phyloP scores from a whole-genome alignment of 2,113 vertebrate species.

The Brienomyrus longianalis region DNA sequence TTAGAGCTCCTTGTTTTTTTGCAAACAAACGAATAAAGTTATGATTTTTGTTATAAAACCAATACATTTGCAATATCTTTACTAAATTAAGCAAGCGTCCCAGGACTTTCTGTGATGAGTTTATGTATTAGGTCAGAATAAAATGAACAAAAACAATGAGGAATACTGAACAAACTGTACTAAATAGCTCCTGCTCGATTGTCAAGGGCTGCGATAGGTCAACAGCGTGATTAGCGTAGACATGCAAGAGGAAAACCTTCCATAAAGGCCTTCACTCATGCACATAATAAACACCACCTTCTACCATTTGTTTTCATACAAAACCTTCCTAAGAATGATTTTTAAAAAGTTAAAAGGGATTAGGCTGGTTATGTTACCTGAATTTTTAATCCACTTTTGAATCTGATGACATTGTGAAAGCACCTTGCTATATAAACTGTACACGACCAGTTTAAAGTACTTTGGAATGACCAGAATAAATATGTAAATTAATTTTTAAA shows the following conservation, averaged over 20 bases:
- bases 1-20: too few species aligned
- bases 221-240: not conserved
- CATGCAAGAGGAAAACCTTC: not conserved
- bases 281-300: not conserved
- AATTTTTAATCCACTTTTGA: not conserved
- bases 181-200: not conserved
- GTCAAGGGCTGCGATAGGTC: not conserved
- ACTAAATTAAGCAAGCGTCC: too few species aligned
- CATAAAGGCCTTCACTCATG: not conserved
- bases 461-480: conserved; percentile 1
- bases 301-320: not conserved
- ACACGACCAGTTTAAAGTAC: not conserved
- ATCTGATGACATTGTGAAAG: not conserved
- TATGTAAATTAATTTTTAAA: not conserved
- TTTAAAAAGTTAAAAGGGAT: not conserved
- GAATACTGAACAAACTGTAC: not conserved
- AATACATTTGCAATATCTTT: too few species aligned
- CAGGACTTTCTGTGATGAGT: not conserved
- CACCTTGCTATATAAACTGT: not conserved
- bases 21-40: too few species aligned
- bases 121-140: not conserved
- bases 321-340: not conserved
- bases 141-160: not conserved
- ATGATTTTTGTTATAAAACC: too few species aligned
- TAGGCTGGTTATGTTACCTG: not conserved